Conservation (phyloP, 2,888 invertebrate species). For the Dendrolimus houi region DNA sequence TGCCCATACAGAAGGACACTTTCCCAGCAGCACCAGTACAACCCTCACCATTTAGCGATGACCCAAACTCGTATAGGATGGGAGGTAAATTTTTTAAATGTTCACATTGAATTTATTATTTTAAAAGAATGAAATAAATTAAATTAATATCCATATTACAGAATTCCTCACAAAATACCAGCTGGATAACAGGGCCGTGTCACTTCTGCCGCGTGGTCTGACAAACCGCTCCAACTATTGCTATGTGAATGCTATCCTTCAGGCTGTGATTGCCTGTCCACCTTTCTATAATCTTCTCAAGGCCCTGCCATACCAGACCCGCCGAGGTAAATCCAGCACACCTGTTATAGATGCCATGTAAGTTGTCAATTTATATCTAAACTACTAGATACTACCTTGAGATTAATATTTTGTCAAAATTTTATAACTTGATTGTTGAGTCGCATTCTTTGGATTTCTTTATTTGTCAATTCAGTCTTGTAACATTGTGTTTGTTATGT, state of each 20-base stretch:
- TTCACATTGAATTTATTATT: background rate
- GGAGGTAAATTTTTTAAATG: constrained; percentile 73
- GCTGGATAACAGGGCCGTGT: constrained; percentile 86
- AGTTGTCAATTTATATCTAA: constrained; percentile 48
- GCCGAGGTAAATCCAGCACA: constrained; percentile 78
- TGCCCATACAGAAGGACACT: constrained; percentile 35
- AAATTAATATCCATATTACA: constrained; percentile 43
- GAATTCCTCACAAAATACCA: constrained; percentile 86
- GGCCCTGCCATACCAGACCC: constrained; percentile 82
- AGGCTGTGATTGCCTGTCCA: constrained; percentile 95
- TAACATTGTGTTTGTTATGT: too few relatives aligned
- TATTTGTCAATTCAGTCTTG: too few relatives aligned
- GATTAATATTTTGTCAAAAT: too few relatives aligned
- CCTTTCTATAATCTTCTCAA: constrained; percentile 95
- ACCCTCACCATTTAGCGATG: constrained; percentile 74
- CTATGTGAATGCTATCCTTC: constrained; percentile 96
- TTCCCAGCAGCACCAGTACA: constrained; percentile 52
- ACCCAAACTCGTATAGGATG: constrained; percentile 82
- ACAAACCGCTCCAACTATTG: constrained; percentile 97
- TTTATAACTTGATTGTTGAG: too few relatives aligned
- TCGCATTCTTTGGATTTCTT: too few relatives aligned
- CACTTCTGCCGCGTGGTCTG: constrained; percentile 91
- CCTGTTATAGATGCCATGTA: constrained; percentile 96
- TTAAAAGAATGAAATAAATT: too few relatives aligned
- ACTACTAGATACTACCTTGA: too few relatives aligned